Evolutionary conservation across 2,113 vertebrate genomes (phyloP).

Genomic region (Heterocephalus glaber): DNA sequence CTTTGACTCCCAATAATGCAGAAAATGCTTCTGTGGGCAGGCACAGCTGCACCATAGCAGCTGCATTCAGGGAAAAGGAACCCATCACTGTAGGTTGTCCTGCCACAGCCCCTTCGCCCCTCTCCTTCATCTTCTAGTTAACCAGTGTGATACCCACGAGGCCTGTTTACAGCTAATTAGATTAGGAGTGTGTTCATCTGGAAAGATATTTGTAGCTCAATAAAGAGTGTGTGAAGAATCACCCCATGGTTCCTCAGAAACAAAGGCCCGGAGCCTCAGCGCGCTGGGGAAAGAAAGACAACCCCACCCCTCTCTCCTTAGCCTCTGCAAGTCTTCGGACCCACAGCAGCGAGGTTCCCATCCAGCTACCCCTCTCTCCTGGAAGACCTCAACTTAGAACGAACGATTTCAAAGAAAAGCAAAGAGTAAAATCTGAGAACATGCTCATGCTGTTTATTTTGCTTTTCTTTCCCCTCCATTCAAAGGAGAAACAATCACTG

Average conservation of each 20-base stretch:
- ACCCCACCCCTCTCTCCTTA: not conserved
- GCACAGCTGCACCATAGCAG: not conserved
- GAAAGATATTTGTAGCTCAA: conserved; percentile 58
- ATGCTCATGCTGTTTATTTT: not conserved
- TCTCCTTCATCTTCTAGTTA: not conserved
- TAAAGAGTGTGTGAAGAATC: conserved; percentile 54
- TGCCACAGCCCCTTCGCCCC: not conserved
- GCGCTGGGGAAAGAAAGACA: not conserved
- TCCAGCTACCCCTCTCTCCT: not conserved
- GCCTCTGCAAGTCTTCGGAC: not conserved
- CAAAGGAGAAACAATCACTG: not conserved
- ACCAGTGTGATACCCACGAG: not conserved
- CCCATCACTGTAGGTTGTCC: not conserved
- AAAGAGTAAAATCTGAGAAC: not conserved
- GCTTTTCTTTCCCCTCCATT: not conserved
- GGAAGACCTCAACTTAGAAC: not conserved
- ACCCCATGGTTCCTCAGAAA: not conserved
- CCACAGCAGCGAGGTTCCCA: not conserved
- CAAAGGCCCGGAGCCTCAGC: not conserved
- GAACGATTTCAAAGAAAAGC: not conserved
- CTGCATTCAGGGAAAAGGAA: not conserved
- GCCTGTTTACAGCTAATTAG: conserved; percentile 65
- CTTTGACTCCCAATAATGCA: not conserved
- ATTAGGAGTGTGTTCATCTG: conserved; percentile 65
- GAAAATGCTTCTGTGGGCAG: not conserved